Percentiles rank a stretch among this genome's conserved stretches.
Conservation (phyloP, 2,797 vertebrate species). For the Peromyscus attwateri region DNA sequence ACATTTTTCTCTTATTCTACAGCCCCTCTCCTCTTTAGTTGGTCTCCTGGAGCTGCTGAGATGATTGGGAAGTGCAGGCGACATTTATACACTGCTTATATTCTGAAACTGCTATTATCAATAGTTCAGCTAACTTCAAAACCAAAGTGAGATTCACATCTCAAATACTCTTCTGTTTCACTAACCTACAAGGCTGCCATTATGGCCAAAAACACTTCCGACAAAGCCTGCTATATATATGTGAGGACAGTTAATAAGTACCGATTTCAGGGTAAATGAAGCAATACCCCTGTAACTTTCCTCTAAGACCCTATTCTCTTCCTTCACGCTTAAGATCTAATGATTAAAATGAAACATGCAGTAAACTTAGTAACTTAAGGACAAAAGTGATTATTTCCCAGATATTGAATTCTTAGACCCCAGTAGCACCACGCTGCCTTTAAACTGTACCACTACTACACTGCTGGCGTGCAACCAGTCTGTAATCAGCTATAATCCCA, state of each 20-base stretch:
- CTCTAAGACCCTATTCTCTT: slow-evolving; percentile 47
- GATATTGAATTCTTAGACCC: not conserved
- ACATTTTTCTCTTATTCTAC: not conserved
- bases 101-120: not conserved
- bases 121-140: slow-evolving; percentile 41
- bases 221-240: not conserved
- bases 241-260: not conserved
- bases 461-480: not conserved
- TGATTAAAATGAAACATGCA: slow-evolving; percentile 7
- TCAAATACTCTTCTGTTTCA: slow-evolving; percentile 29
- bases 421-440: not conserved
- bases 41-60: not conserved
- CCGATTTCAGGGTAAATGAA: slow-evolving; percentile 44
- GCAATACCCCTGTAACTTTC: slow-evolving; percentile 25
- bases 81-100: not conserved
- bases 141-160: not conserved
- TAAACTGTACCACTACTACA: not conserved
- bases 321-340: slow-evolving; percentile 33
- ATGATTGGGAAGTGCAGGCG: not conserved
- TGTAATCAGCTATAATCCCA: not conserved
- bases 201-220: not conserved
- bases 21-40: slow-evolving; percentile 19
- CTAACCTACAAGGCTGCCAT: not conserved
- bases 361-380: not conserved
- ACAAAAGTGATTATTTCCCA: not conserved